phyloP scores from a whole-genome alignment of 2,797 vertebrate species.

The Amblyraja radiata region DNA sequence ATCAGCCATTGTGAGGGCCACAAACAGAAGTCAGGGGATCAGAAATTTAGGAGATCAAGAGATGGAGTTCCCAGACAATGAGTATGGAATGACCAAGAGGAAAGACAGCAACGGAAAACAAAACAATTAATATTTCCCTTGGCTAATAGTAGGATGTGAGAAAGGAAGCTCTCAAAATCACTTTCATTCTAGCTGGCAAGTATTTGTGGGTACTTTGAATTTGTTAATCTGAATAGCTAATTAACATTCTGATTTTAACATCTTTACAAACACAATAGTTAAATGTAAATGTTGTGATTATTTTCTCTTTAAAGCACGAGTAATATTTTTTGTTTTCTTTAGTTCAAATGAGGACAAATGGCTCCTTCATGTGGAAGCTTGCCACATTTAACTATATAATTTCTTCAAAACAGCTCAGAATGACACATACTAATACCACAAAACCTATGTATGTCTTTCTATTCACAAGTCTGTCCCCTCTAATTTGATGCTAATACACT shows the following conservation, averaged over 20 bases:
- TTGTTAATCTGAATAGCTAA: not conserved
- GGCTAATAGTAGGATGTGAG: not conserved
- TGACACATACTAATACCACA: not conserved
- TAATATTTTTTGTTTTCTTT: not conserved
- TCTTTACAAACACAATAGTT: not conserved
- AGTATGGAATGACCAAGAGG: not conserved
- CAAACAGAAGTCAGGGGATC: not conserved
- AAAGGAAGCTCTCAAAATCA: not conserved
- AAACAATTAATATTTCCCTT: not conserved
- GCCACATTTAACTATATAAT: not conserved
- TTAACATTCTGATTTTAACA: not conserved
- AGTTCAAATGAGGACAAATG: not conserved
- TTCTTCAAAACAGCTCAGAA: not conserved
- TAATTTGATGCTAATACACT: not conserved
- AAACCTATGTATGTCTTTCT: not conserved
- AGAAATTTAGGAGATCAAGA: not conserved
- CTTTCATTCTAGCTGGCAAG: not conserved
- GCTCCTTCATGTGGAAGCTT: not conserved
- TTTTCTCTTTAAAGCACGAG: not conserved
- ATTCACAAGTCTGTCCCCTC: not conserved
- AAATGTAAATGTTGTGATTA: not conserved
- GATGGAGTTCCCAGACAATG: not conserved
- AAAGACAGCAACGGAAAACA: not conserved
- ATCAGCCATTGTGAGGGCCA: not conserved
- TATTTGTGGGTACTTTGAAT: not conserved